These are phyloP conservation scores for Hormaphis cornu DNA, from an alignment of 1,140 invertebrate genomes.

Conservation along the genomic window DNA sequence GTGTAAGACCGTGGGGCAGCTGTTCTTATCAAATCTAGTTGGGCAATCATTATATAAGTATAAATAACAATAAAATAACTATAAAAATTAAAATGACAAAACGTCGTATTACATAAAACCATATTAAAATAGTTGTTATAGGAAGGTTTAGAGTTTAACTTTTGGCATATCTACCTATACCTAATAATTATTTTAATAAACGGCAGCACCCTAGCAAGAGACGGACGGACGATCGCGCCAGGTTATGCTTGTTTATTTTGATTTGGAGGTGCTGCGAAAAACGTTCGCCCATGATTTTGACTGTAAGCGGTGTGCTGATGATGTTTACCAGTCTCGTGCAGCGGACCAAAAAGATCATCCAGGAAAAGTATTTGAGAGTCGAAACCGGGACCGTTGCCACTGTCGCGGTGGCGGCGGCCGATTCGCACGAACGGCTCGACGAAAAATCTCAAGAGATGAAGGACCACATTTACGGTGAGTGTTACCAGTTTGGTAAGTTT, in stretches of 20 bases:
- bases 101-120: too few species aligned
- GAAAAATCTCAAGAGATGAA: slow-evolving; percentile 7
- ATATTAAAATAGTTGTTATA: too few species aligned
- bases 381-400: background rate
- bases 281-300: slow-evolving; percentile 20
- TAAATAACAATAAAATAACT: too few species aligned
- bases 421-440: background rate
- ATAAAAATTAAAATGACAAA: too few species aligned
- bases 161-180: too few species aligned
- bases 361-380: slow-evolving; percentile 21
- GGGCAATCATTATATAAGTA: too few species aligned
- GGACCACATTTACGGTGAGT: slow-evolving; percentile 14
- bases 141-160: too few species aligned
- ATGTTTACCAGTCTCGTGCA: slow-evolving; percentile 28
- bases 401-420: background rate
- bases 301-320: slow-evolving; percentile 27
- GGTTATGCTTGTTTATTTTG: background rate
- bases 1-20: too few species aligned
- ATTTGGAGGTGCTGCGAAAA: background rate
- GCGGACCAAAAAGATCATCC: slow-evolving; percentile 22
- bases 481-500: background rate
- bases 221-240: too few species aligned
- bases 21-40: too few species aligned
- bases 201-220: too few species aligned
- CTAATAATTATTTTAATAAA: too few species aligned